Evolutionary conservation across 2,113 vertebrate species (phyloP), one percentile per base, ranked within the genome.

Genomic region (Labeo catla): DNA sequence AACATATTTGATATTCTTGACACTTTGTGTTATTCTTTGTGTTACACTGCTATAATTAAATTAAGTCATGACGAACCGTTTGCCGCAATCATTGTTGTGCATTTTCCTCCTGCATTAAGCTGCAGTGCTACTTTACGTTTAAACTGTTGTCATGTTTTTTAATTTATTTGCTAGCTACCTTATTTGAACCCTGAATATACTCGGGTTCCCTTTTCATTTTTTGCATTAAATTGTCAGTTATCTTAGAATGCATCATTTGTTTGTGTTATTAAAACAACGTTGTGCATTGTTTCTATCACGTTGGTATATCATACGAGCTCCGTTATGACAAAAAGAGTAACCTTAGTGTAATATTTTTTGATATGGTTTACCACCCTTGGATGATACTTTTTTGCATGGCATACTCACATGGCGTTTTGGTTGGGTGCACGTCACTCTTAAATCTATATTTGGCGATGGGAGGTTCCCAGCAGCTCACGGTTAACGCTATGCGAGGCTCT

Each of bases 361-460:
- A 90, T 89, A 50, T 81, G 45, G 86, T 88, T 90, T 84, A 78
- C 86, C 85, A 87, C 88, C 66, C 79, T 85, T 87, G 45, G 8
- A 57, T 86, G 84, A 89, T 43, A 79, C 88, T 87, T 82, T 28
- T 80, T 63, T 81, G 43, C 85, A 86, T 76, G 76, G 77, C 76
- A 76, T 54, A 83, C 88, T 88, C 88, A 87, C 88, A 90, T 86
- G 89, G 88, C 73, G 57, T 73, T 66, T 87, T 87, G 68, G 66
- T 88, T 88, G 43, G 78, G 84, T 45, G 77, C 88, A 89, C 89
- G 88, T 89, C 87, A 90, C 86, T 76, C 45, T 50, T 86, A 45
- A 47, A 57, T 85, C 92, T 91, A 91, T 93, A 91, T 90, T 91
- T 88, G 91, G 89, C 76, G 76, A 90, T 89, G 93, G 92, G 93